phyloP scores from a whole-genome alignment of 2,797 vertebrate genomes.

The Neostethus bicornis region DNA sequence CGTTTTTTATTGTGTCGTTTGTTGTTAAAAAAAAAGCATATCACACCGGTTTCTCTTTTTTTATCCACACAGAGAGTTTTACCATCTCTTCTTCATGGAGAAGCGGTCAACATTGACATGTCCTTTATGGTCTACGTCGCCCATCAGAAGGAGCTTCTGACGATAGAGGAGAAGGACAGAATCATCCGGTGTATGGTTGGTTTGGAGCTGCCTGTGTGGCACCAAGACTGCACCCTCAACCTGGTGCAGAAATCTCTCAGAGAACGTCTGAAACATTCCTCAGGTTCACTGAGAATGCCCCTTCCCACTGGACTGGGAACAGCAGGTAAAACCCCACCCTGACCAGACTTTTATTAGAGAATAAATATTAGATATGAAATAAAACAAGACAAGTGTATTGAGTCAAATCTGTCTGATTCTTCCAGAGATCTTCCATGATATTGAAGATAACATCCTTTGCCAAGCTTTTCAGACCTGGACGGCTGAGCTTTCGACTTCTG shows the following conservation, averaged over 20 bases:
- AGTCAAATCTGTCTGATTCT: slow-evolving; percentile 1
- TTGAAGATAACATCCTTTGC: slow-evolving; percentile 60
- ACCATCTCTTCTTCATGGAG: slow-evolving; percentile 76
- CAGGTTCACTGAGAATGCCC: slow-evolving; percentile 73
- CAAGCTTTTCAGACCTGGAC: slow-evolving; percentile 72
- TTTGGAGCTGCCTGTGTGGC: slow-evolving; percentile 80
- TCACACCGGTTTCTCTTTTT: not conserved
- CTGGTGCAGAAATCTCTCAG: slow-evolving; percentile 73
- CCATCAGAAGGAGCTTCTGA: slow-evolving; percentile 67
- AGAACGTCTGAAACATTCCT: slow-evolving; percentile 75
- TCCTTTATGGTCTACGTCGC: slow-evolving; percentile 80
- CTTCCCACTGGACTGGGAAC: slow-evolving; percentile 76
- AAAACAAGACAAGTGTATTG: not conserved
- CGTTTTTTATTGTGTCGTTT: not conserved
- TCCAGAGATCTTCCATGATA: slow-evolving; percentile 48
- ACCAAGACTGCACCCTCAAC: slow-evolving; percentile 67
- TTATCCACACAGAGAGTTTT: slow-evolving; percentile 68
- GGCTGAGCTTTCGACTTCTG: slow-evolving; percentile 60
- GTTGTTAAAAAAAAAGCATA: not conserved
- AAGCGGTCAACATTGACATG: slow-evolving; percentile 82
- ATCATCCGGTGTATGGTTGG: slow-evolving; percentile 77
- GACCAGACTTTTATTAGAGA: not conserved
- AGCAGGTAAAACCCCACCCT: slow-evolving; percentile 77
- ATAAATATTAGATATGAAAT: not conserved
- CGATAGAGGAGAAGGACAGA: slow-evolving; percentile 52